These are phyloP conservation scores for Numenius phaeopus DNA, from an alignment of 2,797 vertebrate genomes.

Conservation along the genomic window DNA sequence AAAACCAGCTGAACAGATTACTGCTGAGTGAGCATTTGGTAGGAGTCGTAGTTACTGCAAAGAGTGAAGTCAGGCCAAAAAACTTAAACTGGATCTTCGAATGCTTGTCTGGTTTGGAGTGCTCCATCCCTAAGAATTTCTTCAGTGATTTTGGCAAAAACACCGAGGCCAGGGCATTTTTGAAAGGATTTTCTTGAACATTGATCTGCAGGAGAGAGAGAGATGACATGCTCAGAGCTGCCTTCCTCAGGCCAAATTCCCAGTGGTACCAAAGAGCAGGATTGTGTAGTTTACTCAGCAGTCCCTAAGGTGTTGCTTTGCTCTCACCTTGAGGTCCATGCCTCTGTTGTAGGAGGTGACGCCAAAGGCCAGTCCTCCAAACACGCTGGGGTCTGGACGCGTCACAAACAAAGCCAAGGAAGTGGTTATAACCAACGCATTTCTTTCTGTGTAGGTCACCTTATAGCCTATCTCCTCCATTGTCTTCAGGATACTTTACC, in stretches of 20 bases:
- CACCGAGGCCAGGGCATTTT: slow-evolving; percentile 78
- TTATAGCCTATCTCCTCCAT: slow-evolving; percentile 84
- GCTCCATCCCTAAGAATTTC: slow-evolving; percentile 51
- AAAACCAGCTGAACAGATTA: neutral
- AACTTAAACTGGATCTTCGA: slow-evolving; percentile 91
- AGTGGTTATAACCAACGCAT: slow-evolving; percentile 69
- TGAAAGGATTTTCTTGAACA: slow-evolving; percentile 70
- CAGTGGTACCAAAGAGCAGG: neutral
- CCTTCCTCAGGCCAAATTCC: neutral
- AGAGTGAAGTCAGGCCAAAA: slow-evolving; percentile 84
- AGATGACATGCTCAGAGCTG: neutral
- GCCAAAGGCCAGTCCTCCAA: slow-evolving; percentile 86
- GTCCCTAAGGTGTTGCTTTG: neutral
- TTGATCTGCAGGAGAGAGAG: slow-evolving; percentile 79
- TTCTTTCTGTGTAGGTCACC: slow-evolving; percentile 79
- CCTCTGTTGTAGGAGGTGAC: slow-evolving; percentile 73
- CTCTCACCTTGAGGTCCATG: slow-evolving; percentile 82
- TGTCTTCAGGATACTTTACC: slow-evolving; percentile 84
- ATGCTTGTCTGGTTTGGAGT: slow-evolving; percentile 49
- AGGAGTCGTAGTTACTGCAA: slow-evolving; percentile 81
- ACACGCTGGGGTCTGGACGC: slow-evolving; percentile 72
- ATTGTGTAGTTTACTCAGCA: neutral
- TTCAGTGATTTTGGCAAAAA: slow-evolving; percentile 83
- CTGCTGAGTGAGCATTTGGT: neutral
- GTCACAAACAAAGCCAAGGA: slow-evolving; percentile 83